These are phyloP conservation scores for Byasa hedistus DNA, from an alignment of 2,888 invertebrate species.

Conservation along the genomic window DNA sequence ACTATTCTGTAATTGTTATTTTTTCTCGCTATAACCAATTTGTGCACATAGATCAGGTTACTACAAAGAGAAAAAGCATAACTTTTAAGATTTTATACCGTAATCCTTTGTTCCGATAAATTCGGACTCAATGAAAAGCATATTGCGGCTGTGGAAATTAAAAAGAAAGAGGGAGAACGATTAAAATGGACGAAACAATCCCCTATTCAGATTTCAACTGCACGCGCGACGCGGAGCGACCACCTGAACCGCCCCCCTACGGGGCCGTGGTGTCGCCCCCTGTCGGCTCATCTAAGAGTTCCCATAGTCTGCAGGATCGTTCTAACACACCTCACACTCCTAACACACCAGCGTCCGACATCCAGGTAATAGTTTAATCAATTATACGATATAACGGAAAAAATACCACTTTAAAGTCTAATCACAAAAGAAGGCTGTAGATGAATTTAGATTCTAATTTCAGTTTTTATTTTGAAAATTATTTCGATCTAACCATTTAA, in stretches of 20 bases:
- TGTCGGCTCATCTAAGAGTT: constrained; percentile 62
- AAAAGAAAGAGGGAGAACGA: constrained; percentile 10
- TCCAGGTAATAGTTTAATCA: constrained; percentile 53
- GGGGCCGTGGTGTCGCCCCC: constrained; percentile 64
- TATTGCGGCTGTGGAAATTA: constrained; percentile 20
- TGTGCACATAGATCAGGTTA: not conserved
- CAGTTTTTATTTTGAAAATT: too few species aligned
- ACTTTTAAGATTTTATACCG: constrained; percentile 7
- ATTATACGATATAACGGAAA: too few species aligned
- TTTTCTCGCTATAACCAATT: not conserved
- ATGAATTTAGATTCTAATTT: too few species aligned
- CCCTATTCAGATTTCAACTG: constrained; percentile 59
- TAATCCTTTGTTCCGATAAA: constrained; percentile 21
- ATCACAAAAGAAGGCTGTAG: too few species aligned
- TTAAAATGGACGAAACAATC: constrained; percentile 26
- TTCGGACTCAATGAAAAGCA: constrained; percentile 16
- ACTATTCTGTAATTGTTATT: not conserved
- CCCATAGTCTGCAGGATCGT: constrained; percentile 66
- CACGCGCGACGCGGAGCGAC: constrained; percentile 60
- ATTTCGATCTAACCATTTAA: too few species aligned
- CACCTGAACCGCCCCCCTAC: constrained; percentile 70
- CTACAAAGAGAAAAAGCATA: not conserved
- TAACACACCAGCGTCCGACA: constrained; percentile 67
- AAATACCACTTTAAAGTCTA: too few species aligned
- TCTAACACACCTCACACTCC: constrained; percentile 63